A percentile compares a stretch with the other conserved stretches of the same genome.
Conservation (phyloP, 2,888 invertebrate genomes). For the Macaria notata region DNA sequence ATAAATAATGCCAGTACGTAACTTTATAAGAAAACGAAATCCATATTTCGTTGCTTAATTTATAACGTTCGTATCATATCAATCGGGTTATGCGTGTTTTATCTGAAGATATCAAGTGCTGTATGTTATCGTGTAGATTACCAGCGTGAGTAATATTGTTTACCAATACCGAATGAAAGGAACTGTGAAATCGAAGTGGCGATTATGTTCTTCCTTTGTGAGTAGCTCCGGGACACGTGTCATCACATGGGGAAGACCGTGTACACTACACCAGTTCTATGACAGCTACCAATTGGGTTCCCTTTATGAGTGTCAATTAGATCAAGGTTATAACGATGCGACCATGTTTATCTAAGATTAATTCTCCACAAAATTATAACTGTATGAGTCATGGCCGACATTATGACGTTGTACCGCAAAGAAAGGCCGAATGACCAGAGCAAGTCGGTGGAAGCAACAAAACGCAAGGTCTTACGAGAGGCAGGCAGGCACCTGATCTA, state of each 20-base stretch:
- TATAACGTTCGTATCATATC: constrained; percentile 30
- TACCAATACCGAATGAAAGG: background rate
- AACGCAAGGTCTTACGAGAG: constrained; percentile 59
- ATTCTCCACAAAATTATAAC: background rate
- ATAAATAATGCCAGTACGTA: constrained; percentile 42
- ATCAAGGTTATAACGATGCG: background rate
- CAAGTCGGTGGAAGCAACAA: constrained; percentile 43
- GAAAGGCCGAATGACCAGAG: constrained; percentile 44
- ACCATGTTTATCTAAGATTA: too few relatives aligned
- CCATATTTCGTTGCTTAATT: constrained; percentile 27
- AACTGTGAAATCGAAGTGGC: background rate
- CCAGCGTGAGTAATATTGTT: constrained; percentile 15
- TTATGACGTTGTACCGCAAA: constrained; percentile 43
- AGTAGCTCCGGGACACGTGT: too few relatives aligned
- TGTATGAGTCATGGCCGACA: constrained; percentile 23
- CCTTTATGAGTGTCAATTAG: background rate
- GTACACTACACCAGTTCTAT: too few relatives aligned
- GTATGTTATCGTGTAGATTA: constrained; percentile 9
- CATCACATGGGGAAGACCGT: too few relatives aligned
- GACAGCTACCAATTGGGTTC: background rate
- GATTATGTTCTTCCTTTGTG: too few relatives aligned
- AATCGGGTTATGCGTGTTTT: constrained; percentile 35
- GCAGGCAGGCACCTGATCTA: constrained; percentile 37
- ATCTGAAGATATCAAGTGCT: constrained; percentile 38
- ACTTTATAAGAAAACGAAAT: constrained; percentile 30